Evolutionary conservation across 2,797 vertebrate species (phyloP).

Genomic region (Sphenodon punctatus): DNA sequence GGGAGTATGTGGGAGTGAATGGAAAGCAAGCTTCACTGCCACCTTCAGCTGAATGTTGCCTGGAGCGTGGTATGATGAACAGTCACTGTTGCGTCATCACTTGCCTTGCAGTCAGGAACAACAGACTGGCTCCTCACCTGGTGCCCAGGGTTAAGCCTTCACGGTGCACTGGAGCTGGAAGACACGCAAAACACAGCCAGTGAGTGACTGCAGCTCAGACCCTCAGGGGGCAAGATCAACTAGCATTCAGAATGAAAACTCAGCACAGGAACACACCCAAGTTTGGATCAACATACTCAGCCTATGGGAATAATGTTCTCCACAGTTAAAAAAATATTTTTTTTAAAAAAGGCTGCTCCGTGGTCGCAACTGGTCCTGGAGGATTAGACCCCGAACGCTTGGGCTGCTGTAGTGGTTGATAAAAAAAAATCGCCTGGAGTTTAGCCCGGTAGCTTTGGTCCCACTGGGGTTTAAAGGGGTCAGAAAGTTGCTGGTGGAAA

Average conservation of each 20-base stretch:
- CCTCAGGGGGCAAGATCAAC: neutral
- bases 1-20: slow-evolving; percentile 10
- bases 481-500: too few species aligned
- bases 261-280: neutral
- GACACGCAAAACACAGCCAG: slow-evolving; percentile 18
- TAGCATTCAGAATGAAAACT: neutral
- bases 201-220: neutral
- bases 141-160: slow-evolving; percentile 44
- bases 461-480: too few species aligned
- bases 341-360: too few species aligned
- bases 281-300: neutral
- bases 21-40: slow-evolving; percentile 42
- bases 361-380: too few species aligned
- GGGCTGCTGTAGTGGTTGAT: too few species aligned
- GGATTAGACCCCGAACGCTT: too few species aligned
- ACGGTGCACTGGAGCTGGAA: slow-evolving; percentile 59
- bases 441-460: too few species aligned
- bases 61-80: slow-evolving; percentile 36
- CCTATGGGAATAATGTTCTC: neutral
- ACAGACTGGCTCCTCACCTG: slow-evolving; percentile 19
- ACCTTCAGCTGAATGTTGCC: slow-evolving; percentile 23
- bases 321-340: neutral
- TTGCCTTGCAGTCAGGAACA: neutral
- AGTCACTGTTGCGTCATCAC: slow-evolving; percentile 20
- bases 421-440: too few species aligned